These are phyloP conservation scores for Palaemon carinicauda DNA, from an alignment of 1,140 invertebrate genomes.

Conservation along the genomic window DNA sequence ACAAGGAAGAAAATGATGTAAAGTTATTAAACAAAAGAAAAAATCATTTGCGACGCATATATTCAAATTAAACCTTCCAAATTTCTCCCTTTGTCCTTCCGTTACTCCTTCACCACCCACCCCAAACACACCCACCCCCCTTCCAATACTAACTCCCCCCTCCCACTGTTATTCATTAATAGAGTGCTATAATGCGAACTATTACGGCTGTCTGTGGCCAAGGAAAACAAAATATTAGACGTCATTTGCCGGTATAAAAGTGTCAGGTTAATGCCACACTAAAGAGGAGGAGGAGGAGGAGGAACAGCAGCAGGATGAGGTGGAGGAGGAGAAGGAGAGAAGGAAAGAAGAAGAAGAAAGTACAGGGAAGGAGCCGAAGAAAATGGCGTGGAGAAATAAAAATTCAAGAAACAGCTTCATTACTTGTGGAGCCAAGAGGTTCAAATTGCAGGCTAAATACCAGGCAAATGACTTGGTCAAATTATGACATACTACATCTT, in stretches of 20 bases:
- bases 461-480: constrained; percentile 24
- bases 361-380: background rate
- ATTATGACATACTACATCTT: constrained; percentile 20
- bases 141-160: no score
- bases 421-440: constrained; percentile 12
- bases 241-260: background rate
- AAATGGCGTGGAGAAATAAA: background rate
- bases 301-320: background rate
- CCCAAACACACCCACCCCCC: no score
- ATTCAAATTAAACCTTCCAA: no score
- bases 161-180: no score
- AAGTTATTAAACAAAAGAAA: no score
- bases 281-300: background rate
- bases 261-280: no score
- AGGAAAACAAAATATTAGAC: background rate
- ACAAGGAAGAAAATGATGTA: no score
- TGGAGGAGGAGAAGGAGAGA: background rate
- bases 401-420: background rate
- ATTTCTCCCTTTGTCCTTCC: no score
- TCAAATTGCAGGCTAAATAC: constrained; percentile 33
- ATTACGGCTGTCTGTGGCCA: background rate
- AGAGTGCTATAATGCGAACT: no score
- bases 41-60: no score
- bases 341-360: background rate
- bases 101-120: no score